phyloP scores from a whole-genome alignment of 2,113 vertebrate species.

The Brachionichthys hirsutus region DNA sequence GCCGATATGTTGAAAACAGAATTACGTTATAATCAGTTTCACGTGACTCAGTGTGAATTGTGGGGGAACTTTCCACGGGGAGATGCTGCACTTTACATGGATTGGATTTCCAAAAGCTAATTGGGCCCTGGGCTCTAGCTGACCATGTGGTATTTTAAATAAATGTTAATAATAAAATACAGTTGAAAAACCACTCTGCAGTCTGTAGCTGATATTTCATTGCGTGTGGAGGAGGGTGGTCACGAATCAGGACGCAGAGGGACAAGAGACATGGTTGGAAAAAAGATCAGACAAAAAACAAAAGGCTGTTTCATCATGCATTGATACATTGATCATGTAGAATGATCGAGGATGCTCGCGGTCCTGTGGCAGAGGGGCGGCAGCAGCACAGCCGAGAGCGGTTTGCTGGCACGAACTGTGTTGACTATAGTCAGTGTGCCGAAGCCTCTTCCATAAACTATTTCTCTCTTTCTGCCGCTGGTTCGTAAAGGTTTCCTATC shows the following conservation, averaged over 20 bases:
- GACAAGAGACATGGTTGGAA: background rate
- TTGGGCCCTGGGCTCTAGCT: no score
- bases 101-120: no score
- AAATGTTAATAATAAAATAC: no score
- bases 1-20: no score
- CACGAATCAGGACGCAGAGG: background rate
- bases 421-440: slow-evolving; percentile 46
- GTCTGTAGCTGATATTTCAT: no score
- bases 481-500: slow-evolving; percentile 56
- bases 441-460: slow-evolving; percentile 9
- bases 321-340: slow-evolving; percentile 2
- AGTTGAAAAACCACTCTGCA: no score
- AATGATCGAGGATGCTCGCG: slow-evolving; percentile 16
- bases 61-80: no score
- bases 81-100: no score
- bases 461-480: background rate
- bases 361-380: slow-evolving; percentile 37
- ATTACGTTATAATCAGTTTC: no score
- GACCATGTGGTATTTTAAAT: no score
- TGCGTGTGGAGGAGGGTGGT: background rate
- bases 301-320: background rate
- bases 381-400: slow-evolving; percentile 25
- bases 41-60: no score
- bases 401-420: slow-evolving; percentile 39
- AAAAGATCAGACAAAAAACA: background rate